phyloP scores from a whole-genome alignment of 2,113 vertebrate species.

The Callipepla squamata region DNA sequence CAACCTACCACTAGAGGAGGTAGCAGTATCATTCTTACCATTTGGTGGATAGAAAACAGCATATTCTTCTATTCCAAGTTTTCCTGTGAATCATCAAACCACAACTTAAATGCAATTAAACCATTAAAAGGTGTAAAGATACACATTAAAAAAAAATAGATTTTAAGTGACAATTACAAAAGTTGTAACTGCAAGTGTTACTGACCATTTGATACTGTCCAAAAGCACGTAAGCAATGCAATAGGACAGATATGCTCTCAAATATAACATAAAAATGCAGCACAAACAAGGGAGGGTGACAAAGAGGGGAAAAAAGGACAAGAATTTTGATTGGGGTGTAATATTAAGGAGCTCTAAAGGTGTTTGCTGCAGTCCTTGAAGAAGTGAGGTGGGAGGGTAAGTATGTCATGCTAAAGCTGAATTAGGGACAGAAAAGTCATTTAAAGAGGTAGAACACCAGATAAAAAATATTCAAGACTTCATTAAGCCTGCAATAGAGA shows the following conservation, averaged over 20 bases:
- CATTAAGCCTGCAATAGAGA: not conserved
- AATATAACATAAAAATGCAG: not conserved
- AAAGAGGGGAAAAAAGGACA: not conserved
- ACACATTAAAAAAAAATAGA: not conserved
- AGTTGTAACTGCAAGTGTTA: not conserved
- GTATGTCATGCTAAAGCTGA: not conserved
- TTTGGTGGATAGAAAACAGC: slow-evolving; percentile 96
- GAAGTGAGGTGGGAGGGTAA: not conserved
- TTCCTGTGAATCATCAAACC: slow-evolving; percentile 78
- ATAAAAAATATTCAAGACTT: not conserved
- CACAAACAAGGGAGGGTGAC: not conserved
- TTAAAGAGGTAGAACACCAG: not conserved
- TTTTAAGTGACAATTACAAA: not conserved
- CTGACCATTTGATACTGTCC: not conserved
- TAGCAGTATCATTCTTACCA: slow-evolving; percentile 82
- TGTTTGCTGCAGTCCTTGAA: not conserved
- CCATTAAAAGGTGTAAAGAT: not conserved
- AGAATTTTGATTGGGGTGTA: not conserved
- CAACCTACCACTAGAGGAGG: slow-evolving; percentile 77
- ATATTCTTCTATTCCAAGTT: slow-evolving; percentile 86
- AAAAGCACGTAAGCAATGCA: not conserved
- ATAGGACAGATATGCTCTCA: not conserved
- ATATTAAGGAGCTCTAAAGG: not conserved
- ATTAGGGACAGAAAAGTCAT: not conserved
- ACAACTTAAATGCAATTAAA: slow-evolving; percentile 8